A percentile compares a stretch with the other conserved stretches of the same genome.
Evolutionary conservation across 2,888 invertebrate species (phyloP).

Genomic region (Stenotaenia linearis): DNA sequence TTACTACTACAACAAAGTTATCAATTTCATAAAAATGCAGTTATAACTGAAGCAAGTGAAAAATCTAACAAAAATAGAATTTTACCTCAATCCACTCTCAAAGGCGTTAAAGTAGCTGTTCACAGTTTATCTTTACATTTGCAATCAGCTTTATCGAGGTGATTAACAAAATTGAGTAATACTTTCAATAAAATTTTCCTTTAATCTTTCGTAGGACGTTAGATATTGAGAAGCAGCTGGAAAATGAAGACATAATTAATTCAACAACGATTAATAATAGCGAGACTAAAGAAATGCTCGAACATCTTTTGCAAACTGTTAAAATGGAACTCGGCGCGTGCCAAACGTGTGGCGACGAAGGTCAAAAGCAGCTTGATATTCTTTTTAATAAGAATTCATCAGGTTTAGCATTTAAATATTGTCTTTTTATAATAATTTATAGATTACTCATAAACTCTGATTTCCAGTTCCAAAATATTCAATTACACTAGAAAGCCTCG

Average conservation of each 20-base stretch:
- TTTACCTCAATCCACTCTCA: background rate
- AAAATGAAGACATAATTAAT: background rate
- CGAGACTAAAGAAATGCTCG: background rate
- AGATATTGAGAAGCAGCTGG: background rate
- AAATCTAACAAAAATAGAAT: background rate
- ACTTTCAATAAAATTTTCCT: too few species aligned
- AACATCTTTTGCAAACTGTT: background rate
- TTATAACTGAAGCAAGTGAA: background rate
- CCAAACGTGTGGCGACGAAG: background rate
- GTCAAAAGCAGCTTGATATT: background rate
- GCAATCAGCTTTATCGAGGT: constrained; percentile 9
- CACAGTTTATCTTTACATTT: constrained; percentile 13
- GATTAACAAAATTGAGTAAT: too few species aligned
- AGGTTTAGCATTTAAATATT: background rate
- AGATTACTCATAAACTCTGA: background rate
- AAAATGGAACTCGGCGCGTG: background rate
- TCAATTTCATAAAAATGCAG: background rate
- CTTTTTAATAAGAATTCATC: background rate
- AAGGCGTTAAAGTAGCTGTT: background rate
- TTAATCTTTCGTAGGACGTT: background rate
- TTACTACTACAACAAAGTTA: background rate
- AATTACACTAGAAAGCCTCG: background rate
- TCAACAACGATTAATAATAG: background rate
- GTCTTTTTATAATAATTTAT: background rate
- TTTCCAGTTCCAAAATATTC: background rate